Evolutionary conservation across 2,888 invertebrate genomes (phyloP), one percentile per base, ranked within the genome.

Genomic region (Coleophora deauratella): DNA sequence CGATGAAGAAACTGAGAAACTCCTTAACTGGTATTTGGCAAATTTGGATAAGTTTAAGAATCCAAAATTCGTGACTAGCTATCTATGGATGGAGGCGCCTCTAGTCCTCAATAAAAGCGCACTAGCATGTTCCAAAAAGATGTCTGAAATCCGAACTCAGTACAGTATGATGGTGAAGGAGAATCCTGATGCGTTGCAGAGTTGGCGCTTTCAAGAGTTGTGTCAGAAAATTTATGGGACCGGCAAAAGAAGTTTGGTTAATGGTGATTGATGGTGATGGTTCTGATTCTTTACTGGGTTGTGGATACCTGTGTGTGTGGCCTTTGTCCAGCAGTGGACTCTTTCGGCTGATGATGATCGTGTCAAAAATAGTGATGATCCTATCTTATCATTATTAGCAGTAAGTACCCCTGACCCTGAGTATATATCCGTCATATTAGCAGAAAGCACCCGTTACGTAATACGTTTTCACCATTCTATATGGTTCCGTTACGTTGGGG

Each of bases 151-250:
- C 9, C 57, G 84, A 4, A 73, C 73, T 0, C 65, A 72, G 39
- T 84, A 85, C 33, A 66, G 77, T 35, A 72, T 64, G 43, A 74
- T 76, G 70, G 77, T 80, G 0, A 71, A 66, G 12, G 72, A 77
- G 39, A 67, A 54, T 38, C 62, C 66, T 0, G 66, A 62, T 0
- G 66, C 66, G 9, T 52, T 81, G 41, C 54, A 54, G 1, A 52
- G 47, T 11, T 85, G 84, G 84, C 66, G 62, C 36, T 85, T 80
- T 43, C 62, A 68, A 36, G 70, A 66, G 15, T 59, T 84, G 8
- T 85, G 84, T 41, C 80, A 81, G 49, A 77, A 82, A 49, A 85
- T 85, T 12, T 85, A 84, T 53, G 84, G 84, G 0, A 82, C 80
- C 0, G 84, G 82, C 0, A 81, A 75, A 47, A 79, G 66, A 41